Evolutionary conservation across 2,888 invertebrate species (phyloP), one percentile per base, ranked within the genome.

Genomic region (Saturnia japonica): DNA sequence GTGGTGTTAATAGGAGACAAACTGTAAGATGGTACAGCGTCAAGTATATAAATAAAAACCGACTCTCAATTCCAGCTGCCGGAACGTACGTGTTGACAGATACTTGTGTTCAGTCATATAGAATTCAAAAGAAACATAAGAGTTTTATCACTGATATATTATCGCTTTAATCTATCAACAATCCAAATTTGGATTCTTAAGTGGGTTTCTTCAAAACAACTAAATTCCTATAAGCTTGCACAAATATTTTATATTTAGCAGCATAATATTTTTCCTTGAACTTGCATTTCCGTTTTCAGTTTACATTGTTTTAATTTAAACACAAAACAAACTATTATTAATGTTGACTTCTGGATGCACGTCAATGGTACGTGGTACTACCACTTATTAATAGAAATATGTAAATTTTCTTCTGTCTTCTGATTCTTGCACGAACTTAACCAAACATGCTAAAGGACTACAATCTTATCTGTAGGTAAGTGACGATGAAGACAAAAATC

Each of bases 281-380:
- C 57, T 60, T 60, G 28, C 28, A 60, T 28, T 25, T 14, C 57
- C 57, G 57, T 60, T 60, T 60, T 60, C 28, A 1, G 57, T 60
- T 60, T 60, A 60, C 57, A 60, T 60, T 60, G 28, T 60, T 60
- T 60, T 28, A 12, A 25, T 60, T 60, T 14, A 60, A 60, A 60
- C 28, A 60, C 57, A 28, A 60, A 60, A 60, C 57, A 60, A 57
- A 25, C 25, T 60, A 60, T 28, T 28, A 60, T 60, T 28, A 60
- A 60, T 28, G 28, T 60, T 60, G 57, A 60, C 57, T 25, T 12
- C 19, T 60, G 57, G 25, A 28, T 28, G 19, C 28, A 60, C 57
- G 57, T 60, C 57, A 60, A 60, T 60, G 57, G 25, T 12, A 14
- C 28, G 11, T 12, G 25, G 28, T 28, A 28, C 25, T 60, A 28